These are phyloP conservation scores for Xiphophorus hellerii DNA, from an alignment of 2,113 vertebrate species.

Conservation along the genomic window DNA sequence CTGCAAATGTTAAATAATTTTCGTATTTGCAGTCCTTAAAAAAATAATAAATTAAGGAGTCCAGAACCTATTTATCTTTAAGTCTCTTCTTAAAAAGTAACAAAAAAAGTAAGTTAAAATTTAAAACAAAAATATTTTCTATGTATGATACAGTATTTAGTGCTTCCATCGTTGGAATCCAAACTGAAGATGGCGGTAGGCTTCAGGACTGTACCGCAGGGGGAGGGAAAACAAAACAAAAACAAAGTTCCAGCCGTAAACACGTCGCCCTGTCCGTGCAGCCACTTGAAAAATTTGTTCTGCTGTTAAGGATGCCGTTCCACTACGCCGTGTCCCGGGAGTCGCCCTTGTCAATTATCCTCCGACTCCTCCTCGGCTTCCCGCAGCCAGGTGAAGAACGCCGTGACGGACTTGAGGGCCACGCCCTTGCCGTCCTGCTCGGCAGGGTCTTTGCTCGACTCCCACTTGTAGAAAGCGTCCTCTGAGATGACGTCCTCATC, in stretches of 20 bases:
- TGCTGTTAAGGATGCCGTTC: constrained; percentile 71
- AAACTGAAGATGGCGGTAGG: constrained; percentile 77
- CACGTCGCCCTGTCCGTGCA: constrained; percentile 72
- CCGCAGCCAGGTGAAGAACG: constrained; percentile 97
- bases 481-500: constrained; percentile 98
- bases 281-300: constrained; percentile 78
- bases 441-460: constrained; percentile 93
- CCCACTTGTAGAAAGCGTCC: constrained; percentile 98
- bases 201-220: constrained; percentile 83
- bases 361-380: constrained; percentile 99
- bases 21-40: constrained; percentile 96
- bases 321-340: constrained; percentile 82
- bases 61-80: constrained; percentile 86
- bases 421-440: constrained; percentile 95
- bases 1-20: constrained; percentile 99
- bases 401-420: constrained; percentile 94
- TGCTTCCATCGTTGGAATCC: constrained; percentile 86
- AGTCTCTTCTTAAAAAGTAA: constrained; percentile 96
- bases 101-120: constrained; percentile 89
- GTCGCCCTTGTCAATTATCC: constrained; percentile 87
- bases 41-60: constrained; percentile 99
- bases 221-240: neutral
- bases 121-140: constrained; percentile 97
- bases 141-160: constrained; percentile 97
- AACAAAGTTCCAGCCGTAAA: constrained; percentile 81